Percentiles rank a stretch among this genome's conserved stretches.
Evolutionary conservation across 2,797 vertebrate species (phyloP).

Genomic region (Alfaro cultratus): DNA sequence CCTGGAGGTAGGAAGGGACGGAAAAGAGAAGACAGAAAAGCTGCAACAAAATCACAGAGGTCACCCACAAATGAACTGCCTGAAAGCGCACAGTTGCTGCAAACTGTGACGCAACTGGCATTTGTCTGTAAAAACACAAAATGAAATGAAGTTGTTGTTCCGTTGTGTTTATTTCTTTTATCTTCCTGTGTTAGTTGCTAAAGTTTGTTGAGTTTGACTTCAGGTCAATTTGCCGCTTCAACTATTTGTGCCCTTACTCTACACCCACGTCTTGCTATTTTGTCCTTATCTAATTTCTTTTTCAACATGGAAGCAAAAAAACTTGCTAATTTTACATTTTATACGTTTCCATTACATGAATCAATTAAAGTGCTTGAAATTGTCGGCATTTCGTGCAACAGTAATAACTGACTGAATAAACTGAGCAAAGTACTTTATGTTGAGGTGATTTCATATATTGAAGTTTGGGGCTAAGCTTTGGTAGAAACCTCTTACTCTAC

Average conservation of each 20-base stretch:
- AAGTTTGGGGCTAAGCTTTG: neutral
- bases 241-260: neutral
- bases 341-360: neutral
- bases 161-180: neutral
- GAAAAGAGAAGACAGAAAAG: slow-evolving; percentile 8
- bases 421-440: neutral
- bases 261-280: neutral
- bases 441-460: neutral
- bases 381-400: neutral
- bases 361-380: neutral
- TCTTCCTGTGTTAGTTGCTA: neutral
- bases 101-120: neutral
- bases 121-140: slow-evolving; percentile 2
- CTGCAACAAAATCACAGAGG: neutral
- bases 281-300: neutral
- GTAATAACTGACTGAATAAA: neutral
- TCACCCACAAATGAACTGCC: slow-evolving; percentile 5
- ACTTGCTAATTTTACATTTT: neutral
- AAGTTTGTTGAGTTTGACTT: neutral
- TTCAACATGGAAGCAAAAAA: neutral
- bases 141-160: neutral
- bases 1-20: slow-evolving; percentile 24
- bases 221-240: neutral
- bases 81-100: neutral
- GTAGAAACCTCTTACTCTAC: neutral